These are phyloP conservation scores for Luperina nickerlii DNA, from an alignment of 2,888 invertebrate genomes.

Conservation along the genomic window DNA sequence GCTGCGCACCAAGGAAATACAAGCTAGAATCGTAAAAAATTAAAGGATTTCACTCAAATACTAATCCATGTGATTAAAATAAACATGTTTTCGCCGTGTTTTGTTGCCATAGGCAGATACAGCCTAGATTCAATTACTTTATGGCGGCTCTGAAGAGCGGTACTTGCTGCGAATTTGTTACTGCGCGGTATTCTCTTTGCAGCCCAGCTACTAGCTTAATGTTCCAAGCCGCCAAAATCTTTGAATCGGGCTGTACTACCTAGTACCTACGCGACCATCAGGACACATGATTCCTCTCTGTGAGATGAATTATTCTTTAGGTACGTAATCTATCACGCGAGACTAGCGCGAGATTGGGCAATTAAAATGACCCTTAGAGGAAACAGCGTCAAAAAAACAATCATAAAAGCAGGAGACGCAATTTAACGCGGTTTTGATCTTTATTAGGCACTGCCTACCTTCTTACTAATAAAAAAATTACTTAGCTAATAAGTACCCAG, in stretches of 20 bases:
- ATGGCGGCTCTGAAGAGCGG: neutral
- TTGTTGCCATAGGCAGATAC: neutral
- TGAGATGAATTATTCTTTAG: neutral
- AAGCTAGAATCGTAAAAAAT: neutral
- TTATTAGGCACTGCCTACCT: neutral
- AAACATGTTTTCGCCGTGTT: too few species aligned
- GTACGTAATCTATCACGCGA: neutral
- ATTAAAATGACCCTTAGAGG: neutral
- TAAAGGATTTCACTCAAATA: neutral
- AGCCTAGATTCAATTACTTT: neutral
- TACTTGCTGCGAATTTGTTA: neutral
- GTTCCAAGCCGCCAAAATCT: neutral
- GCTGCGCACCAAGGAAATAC: neutral
- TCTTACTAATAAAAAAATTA: neutral
- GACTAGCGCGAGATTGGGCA: neutral
- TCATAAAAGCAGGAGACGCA: neutral
- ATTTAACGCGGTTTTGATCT: neutral
- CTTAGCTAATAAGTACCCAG: neutral
- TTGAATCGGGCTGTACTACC: neutral
- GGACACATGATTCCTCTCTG: neutral
- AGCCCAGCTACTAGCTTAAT: too few species aligned
- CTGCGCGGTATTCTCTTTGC: too few species aligned
- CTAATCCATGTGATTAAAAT: neutral
- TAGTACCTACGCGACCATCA: neutral
- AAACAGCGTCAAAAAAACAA: neutral